A percentile compares a stretch with the other conserved stretches of the same genome.
Evolutionary conservation across 2,797 vertebrate species (phyloP).

Genomic region (Anguilla obscura): DNA sequence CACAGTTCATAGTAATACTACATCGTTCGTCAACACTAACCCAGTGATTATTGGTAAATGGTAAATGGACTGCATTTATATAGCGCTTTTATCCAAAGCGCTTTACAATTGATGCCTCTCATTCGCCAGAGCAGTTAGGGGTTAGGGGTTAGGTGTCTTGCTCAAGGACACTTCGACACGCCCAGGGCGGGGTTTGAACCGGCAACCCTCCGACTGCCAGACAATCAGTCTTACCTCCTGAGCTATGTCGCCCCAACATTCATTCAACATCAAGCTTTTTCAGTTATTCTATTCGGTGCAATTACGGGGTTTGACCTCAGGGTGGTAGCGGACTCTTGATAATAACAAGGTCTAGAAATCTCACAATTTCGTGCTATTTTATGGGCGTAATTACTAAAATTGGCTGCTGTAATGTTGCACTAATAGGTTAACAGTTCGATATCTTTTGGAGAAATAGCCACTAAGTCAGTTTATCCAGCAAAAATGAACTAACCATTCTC

Average conservation of each 20-base stretch:
- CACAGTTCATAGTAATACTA: not conserved
- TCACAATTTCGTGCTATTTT: not conserved
- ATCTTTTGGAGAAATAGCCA: not conserved
- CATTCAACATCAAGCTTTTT: not conserved
- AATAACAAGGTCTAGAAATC: not conserved
- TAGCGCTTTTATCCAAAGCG: too few relatives aligned
- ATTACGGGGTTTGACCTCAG: not conserved
- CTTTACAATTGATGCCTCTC: too few relatives aligned
- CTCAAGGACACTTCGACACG: too few relatives aligned
- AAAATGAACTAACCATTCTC: constrained; percentile 3
- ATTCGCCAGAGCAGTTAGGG: too few relatives aligned
- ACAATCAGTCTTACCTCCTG: too few relatives aligned
- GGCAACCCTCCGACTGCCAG: too few relatives aligned
- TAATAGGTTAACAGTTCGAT: not conserved
- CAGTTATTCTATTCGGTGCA: not conserved
- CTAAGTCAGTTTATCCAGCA: constrained; percentile 23
- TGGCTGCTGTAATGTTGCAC: not conserved
- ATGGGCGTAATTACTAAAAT: not conserved
- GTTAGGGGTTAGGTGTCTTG: too few relatives aligned
- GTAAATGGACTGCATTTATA: too few relatives aligned
- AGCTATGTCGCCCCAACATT: too few relatives aligned
- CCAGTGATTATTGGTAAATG: too few relatives aligned
- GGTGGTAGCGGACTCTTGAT: not conserved
- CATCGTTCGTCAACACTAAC: not conserved
- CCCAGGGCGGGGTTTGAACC: too few relatives aligned